Base-by-base conservation (phyloP, 2,888 invertebrate genomes). In the Agonopterix subpropinquella region DNA sequence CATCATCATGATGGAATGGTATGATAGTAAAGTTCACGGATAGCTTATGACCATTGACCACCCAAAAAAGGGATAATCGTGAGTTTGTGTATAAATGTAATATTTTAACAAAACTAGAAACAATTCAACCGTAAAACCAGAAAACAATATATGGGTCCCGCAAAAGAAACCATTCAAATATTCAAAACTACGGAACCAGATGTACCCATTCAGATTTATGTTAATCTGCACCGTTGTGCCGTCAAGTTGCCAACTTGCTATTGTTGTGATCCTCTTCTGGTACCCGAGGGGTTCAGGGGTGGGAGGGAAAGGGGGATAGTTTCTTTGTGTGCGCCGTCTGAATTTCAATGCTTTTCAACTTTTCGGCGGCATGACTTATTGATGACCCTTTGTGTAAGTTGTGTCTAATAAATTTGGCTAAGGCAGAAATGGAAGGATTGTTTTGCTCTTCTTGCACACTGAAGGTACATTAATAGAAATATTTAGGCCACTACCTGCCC, bases 141-240 rank as follows among this genome's bases (percentile, higher is more conserved):
- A 39, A 39, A 39, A 39, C n/a, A 39, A n/a, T 39, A 39, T 10
- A n/a, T n/a, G n/a, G 28, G 28, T 28, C 28, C 28, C 39, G 39
- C 9, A n/a, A 39, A 47, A 13, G 48, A 50, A 45, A 41, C 39
- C 45, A 46, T 48, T 51, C 51, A 51, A 51, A 51, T 48, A 51
- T 51, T 51, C 51, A 51, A 15, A 48, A 48, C 42, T 36, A 43
- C 42, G 11, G 43, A 35, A 45, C 43, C 48, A 51, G 48, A 48
- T 51, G 51, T 18, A 43, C 45, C 43, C 47, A 18, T 47, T 42
- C 37, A 49, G 52, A 52, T 52, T 49, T 52, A 52, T 52, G 52
- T 47, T 47, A 49, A 52, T 49, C 52, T 52, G 52, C 39, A 39
- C 36, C 41, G 36, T 11, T 9, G 39, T n/a, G 37, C 44, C 51